Percentiles rank a stretch among this genome's conserved stretches.
Evolutionary conservation across 2,113 vertebrate species (phyloP).

Genomic region (Dasyprocta punctata): DNA sequence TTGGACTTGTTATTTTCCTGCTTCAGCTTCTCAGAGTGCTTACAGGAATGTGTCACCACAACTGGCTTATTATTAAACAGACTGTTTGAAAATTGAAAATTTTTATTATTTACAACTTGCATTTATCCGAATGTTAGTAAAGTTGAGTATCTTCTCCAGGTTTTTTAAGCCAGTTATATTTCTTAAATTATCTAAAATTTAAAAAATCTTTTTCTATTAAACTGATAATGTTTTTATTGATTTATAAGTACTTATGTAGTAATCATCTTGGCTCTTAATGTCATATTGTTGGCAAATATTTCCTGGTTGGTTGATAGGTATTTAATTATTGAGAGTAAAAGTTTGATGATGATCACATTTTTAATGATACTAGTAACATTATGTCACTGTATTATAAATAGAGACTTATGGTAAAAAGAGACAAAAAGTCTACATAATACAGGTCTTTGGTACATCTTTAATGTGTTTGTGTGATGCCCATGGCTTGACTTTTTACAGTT

Average conservation of each 20-base stretch:
- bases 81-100: neutral
- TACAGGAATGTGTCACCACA: neutral
- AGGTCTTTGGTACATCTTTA: slow-evolving; percentile 15
- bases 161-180: neutral
- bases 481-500: neutral
- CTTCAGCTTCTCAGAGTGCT: neutral
- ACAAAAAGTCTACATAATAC: neutral
- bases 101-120: neutral
- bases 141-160: neutral
- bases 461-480: neutral
- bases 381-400: neutral
- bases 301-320: neutral
- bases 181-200: neutral
- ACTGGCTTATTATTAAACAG: neutral
- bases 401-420: neutral
- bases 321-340: neutral
- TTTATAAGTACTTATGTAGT: neutral
- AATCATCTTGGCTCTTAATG: neutral
- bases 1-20: neutral
- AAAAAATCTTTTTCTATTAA: neutral
- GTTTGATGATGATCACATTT: neutral
- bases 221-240: neutral
- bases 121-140: slow-evolving; percentile 31
- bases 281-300: slow-evolving; percentile 27
- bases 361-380: neutral